A percentile compares a stretch with the other conserved stretches of the same genome.
These are phyloP conservation scores for Acleris laterana DNA, from an alignment of 2,888 invertebrate species.

Conservation along the genomic window DNA sequence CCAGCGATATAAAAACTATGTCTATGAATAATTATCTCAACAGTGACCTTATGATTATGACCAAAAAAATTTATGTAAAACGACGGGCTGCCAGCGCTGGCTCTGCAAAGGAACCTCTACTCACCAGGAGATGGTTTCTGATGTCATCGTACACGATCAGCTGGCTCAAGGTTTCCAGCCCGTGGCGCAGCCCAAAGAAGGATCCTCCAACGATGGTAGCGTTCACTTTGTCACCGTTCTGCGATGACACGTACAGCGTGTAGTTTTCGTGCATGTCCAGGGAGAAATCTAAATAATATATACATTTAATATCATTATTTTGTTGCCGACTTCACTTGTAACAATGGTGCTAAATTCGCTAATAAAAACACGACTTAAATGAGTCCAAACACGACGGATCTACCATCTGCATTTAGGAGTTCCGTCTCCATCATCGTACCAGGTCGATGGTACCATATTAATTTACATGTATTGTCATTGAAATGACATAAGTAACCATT, in stretches of 20 bases:
- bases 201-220: slow-evolving; percentile 83
- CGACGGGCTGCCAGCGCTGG: too few relatives aligned
- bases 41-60: slow-evolving; percentile 5
- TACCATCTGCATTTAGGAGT: too few relatives aligned
- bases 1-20: too few relatives aligned
- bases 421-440: too few relatives aligned
- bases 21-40: too few relatives aligned
- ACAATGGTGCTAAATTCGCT: too few relatives aligned
- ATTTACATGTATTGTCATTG: too few relatives aligned
- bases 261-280: slow-evolving; percentile 86
- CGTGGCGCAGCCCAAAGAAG: slow-evolving; percentile 88
- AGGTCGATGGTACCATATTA: too few relatives aligned
- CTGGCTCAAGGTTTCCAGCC: slow-evolving; percentile 87
- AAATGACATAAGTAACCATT: too few relatives aligned
- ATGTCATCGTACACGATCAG: slow-evolving; percentile 88
- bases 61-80: too few relatives aligned
- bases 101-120: slow-evolving; percentile 30
- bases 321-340: too few relatives aligned
- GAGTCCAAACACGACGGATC: neutral
- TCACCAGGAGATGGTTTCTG: slow-evolving; percentile 81
- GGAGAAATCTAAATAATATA: slow-evolving; percentile 70
- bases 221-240: slow-evolving; percentile 73
- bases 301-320: too few relatives aligned
- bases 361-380: neutral
- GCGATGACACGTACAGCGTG: slow-evolving; percentile 63